Conservation (phyloP, 2,888 invertebrate genomes). For the Blomia tropicalis region DNA sequence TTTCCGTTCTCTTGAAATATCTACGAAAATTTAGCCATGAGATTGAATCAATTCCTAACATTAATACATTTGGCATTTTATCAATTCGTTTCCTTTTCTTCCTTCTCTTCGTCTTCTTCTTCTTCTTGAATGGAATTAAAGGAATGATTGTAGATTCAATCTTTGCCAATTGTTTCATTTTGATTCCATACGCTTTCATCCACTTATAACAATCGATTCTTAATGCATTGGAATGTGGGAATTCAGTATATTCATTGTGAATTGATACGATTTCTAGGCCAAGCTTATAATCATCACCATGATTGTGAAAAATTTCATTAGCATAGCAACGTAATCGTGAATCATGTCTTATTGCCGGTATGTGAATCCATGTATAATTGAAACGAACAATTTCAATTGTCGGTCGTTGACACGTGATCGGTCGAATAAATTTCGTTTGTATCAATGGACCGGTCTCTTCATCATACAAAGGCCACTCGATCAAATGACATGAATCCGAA, state of each 20-base stretch:
- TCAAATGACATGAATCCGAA: slow-evolving; percentile 7
- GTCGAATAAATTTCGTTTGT: neutral
- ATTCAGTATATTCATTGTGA: neutral
- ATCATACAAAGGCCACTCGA: slow-evolving; percentile 21
- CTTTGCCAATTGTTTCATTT: neutral
- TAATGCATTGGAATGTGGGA: neutral
- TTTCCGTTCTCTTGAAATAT: slow-evolving; percentile 54
- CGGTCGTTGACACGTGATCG: neutral
- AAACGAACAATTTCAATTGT: slow-evolving; percentile 2
- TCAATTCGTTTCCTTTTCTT: neutral
- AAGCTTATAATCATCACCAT: neutral
- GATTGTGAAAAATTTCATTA: neutral
- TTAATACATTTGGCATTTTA: slow-evolving; percentile 47
- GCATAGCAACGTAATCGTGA: neutral
- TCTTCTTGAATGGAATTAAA: slow-evolving; percentile 9
- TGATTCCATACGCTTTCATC: neutral
- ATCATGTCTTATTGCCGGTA: neutral
- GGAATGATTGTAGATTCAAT: slow-evolving; percentile 10
- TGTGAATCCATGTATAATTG: slow-evolving; percentile 7
- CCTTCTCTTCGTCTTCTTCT: slow-evolving; percentile 3
- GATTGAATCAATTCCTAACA: slow-evolving; percentile 70
- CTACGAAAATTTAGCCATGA: slow-evolving; percentile 59
- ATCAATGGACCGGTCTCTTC: slow-evolving; percentile 16
- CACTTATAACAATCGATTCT: slow-evolving; percentile 9
- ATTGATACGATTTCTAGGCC: neutral